Evolutionary conservation across 2,113 vertebrate genomes (phyloP).

Genomic region (Callopanchax toddi): DNA sequence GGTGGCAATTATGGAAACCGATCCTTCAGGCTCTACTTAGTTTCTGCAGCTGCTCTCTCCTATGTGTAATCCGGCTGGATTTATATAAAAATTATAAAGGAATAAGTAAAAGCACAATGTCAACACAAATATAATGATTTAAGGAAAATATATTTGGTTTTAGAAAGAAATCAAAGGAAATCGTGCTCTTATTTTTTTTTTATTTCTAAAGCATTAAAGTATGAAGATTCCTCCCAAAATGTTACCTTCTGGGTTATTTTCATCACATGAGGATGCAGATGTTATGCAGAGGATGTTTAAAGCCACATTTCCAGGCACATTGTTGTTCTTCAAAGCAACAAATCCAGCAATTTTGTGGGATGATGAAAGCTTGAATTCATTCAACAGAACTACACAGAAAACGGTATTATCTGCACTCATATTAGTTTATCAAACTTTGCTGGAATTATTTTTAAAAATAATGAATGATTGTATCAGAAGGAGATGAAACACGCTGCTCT

Average conservation of each 20-base stretch:
- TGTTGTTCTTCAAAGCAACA: constrained; percentile 38
- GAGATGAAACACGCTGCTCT: too few relatives aligned
- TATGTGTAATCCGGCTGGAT: constrained; percentile 29
- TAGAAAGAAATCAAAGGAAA: neutral
- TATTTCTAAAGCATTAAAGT: neutral
- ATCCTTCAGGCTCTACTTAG: constrained; percentile 46
- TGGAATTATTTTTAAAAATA: neutral
- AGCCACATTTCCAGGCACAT: constrained; percentile 4
- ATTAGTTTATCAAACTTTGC: neutral
- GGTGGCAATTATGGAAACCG: constrained; percentile 65
- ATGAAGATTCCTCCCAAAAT: neutral
- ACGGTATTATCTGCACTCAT: neutral
- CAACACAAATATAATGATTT: too few relatives aligned
- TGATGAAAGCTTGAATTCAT: constrained; percentile 36
- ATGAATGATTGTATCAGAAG: neutral
- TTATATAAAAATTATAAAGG: neutral
- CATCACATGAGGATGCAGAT: neutral
- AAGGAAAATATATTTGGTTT: neutral
- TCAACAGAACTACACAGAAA: constrained; percentile 11
- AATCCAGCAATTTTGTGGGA: constrained; percentile 34
- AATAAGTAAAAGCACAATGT: constrained; percentile 11
- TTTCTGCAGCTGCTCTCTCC: constrained; percentile 36
- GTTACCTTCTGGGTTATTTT: neutral
- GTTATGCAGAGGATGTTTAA: constrained; percentile 2
- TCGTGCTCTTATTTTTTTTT: neutral